Conservation (phyloP, 2,888 invertebrate species). For the Coelinius sp. region DNA sequence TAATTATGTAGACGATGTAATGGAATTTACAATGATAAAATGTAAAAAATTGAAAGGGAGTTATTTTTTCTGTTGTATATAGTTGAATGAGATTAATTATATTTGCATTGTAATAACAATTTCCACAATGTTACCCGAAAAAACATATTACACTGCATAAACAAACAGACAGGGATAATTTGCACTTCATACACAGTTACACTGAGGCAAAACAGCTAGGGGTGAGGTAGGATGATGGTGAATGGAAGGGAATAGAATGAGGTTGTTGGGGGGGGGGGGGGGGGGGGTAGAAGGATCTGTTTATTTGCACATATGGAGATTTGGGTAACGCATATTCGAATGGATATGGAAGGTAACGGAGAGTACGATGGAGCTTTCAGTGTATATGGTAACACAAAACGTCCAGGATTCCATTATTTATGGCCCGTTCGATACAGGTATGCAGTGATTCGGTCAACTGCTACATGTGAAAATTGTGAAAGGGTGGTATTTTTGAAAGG, state of each 20-base stretch:
- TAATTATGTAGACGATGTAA: no score
- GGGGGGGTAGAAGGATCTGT: conserved; percentile 37
- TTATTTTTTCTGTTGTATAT: no score
- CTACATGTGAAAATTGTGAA: conserved; percentile 18
- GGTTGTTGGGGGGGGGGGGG: no score
- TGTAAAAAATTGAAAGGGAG: no score
- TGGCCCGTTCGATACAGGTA: conserved; percentile 23
- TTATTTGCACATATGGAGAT: conserved; percentile 50
- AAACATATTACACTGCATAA: conserved; percentile 19
- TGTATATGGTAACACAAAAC: conserved; percentile 23
- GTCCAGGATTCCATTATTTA: conserved; percentile 21
- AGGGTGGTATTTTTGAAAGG: conserved; percentile 1
- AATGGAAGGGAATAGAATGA: not conserved
- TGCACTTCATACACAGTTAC: conserved; percentile 6
- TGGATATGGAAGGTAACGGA: conserved; percentile 29
- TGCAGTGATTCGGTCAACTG: conserved; percentile 1
- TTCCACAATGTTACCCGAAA: not conserved
- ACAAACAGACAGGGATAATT: conserved; percentile 21
- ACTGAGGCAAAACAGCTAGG: not conserved
- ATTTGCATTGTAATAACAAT: not conserved
- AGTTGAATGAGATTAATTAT: not conserved
- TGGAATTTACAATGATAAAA: no score
- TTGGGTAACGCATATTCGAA: conserved; percentile 34
- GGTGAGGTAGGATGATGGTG: not conserved
- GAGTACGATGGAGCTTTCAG: conserved; percentile 26